Evolutionary conservation across 2,797 vertebrate species (phyloP).

Genomic region (Sebastes diploproa): DNA sequence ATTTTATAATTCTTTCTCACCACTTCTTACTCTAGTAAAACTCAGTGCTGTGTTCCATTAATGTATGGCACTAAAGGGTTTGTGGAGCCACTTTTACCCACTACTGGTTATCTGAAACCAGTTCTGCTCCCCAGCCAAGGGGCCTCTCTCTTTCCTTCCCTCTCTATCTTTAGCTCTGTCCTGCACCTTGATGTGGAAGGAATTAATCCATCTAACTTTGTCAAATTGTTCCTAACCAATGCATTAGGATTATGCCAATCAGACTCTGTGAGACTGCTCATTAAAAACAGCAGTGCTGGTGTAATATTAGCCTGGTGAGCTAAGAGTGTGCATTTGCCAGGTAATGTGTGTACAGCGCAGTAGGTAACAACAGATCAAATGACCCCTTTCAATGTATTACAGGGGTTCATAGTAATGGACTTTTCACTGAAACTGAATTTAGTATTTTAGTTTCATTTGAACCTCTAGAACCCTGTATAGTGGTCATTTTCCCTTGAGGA

Average conservation of each 20-base stretch:
- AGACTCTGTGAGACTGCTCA: neutral
- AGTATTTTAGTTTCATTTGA: neutral
- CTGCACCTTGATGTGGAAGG: neutral
- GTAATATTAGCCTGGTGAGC: neutral
- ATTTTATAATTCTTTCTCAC: neutral
- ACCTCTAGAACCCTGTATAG: neutral
- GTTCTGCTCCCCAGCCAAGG: neutral
- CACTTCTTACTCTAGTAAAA: neutral
- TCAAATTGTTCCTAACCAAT: neutral
- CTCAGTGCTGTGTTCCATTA: neutral
- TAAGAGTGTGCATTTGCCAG: neutral
- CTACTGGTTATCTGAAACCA: slow-evolving; percentile 30
- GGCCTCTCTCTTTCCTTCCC: neutral
- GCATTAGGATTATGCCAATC: neutral
- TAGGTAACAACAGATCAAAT: neutral
- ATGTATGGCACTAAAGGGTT: neutral
- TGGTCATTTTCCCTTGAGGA: neutral
- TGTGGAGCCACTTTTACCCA: slow-evolving; percentile 16
- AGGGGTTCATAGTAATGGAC: neutral
- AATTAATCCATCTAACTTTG: slow-evolving; percentile 10
- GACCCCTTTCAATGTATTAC: neutral
- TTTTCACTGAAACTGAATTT: neutral
- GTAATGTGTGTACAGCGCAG: neutral
- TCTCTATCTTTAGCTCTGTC: slow-evolving; percentile 24
- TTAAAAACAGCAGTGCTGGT: neutral